phyloP scores from a whole-genome alignment of 2,888 invertebrate species.

The Drosophila greeni region DNA sequence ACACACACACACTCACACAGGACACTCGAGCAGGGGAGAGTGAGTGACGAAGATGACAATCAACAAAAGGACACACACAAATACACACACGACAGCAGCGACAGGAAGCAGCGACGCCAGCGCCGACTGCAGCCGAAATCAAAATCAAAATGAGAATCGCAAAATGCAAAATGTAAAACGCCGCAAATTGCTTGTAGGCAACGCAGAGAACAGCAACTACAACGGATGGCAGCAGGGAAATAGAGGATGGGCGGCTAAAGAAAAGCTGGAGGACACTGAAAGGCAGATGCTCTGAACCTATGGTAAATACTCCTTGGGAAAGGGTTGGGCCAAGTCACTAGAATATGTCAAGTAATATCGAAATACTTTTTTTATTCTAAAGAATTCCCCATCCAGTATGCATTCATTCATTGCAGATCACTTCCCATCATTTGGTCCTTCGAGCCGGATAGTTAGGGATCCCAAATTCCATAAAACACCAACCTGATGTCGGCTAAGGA shows the following conservation, averaged over 20 bases:
- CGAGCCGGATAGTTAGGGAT: not conserved
- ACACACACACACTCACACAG: slow-evolving; percentile 5
- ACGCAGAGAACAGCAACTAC: slow-evolving; percentile 18
- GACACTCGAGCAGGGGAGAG: not conserved
- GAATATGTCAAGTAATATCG: not conserved
- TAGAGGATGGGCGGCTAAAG: slow-evolving; percentile 1
- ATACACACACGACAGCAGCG: slow-evolving; percentile 43
- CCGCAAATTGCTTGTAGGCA: slow-evolving; percentile 63
- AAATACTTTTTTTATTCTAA: too few species aligned
- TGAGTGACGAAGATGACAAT: slow-evolving; percentile 44
- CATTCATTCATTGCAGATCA: too few species aligned
- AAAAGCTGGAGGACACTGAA: not conserved
- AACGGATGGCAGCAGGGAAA: slow-evolving; percentile 12
- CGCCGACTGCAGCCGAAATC: slow-evolving; percentile 43
- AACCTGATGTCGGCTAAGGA: not conserved
- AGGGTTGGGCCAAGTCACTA: not conserved
- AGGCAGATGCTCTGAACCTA: not conserved
- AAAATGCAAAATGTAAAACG: slow-evolving; percentile 60
- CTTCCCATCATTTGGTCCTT: not conserved
- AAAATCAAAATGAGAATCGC: slow-evolving; percentile 60
- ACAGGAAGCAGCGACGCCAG: slow-evolving; percentile 43
- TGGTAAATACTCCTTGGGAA: not conserved
- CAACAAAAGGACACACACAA: slow-evolving; percentile 47
- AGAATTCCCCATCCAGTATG: too few species aligned
- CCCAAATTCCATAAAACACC: not conserved